A percentile compares a stretch with the other conserved stretches of the same genome.
These are phyloP conservation scores for Chaetophractus vellerosus DNA, from an alignment of 2,797 vertebrate species.

Conservation along the genomic window DNA sequence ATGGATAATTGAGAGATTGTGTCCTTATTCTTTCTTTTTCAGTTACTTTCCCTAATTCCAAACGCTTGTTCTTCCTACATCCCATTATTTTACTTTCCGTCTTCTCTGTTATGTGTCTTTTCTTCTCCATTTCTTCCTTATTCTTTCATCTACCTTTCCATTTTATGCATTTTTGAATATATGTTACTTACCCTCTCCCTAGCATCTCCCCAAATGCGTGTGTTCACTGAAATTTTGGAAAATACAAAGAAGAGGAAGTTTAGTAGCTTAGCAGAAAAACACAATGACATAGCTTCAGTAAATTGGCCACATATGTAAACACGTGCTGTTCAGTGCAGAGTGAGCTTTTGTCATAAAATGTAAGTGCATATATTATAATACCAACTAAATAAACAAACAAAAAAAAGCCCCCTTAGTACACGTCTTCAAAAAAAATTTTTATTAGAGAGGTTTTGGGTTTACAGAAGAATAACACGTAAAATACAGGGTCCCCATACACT, in stretches of 20 bases:
- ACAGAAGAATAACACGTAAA: too few species aligned
- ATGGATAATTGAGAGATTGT: conserved; percentile 8
- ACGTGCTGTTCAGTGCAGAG: not conserved
- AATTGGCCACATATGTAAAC: not conserved
- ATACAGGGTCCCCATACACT: too few species aligned
- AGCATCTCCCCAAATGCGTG: not conserved
- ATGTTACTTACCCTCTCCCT: not conserved
- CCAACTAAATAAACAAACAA: not conserved
- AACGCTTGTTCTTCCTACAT: conserved; percentile 20
- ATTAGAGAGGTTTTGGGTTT: too few species aligned
- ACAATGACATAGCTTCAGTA: not conserved
- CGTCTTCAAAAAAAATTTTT: too few species aligned
- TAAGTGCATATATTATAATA: not conserved
- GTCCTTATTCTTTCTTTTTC: not conserved
- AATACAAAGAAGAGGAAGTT: not conserved
- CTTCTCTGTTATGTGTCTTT: not conserved
- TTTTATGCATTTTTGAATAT: conserved; percentile 6
- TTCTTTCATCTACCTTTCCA: conserved; percentile 2
- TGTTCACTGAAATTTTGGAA: conserved; percentile 4
- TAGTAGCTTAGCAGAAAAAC: not conserved
- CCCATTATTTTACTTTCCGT: not conserved
- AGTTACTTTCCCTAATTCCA: not conserved
- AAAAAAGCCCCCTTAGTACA: not conserved
- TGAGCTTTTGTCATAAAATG: conserved; percentile 23
- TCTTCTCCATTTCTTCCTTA: not conserved